Conservation (phyloP, 2,888 invertebrate genomes). For the Parnassius glacialis region DNA sequence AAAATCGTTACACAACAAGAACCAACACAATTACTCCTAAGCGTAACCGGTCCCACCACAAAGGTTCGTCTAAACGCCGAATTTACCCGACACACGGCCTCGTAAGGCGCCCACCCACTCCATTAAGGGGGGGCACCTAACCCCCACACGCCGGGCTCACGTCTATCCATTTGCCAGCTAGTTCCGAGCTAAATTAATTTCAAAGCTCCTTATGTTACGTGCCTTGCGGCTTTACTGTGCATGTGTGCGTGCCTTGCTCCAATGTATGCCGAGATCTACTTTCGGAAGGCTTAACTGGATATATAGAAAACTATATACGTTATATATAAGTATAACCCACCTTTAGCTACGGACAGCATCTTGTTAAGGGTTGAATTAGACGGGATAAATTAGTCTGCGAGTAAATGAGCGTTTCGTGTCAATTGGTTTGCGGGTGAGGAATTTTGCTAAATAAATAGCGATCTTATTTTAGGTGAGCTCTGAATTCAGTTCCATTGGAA, state of each 20-base stretch:
- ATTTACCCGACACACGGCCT: conserved; percentile 63
- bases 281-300: conserved; percentile 75
- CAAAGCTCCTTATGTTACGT: conserved; percentile 82
- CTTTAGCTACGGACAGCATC: conserved; percentile 65
- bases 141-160: conserved; percentile 66
- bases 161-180: conserved; percentile 82
- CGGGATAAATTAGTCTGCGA: conserved; percentile 68
- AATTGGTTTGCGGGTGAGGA: conserved; percentile 32
- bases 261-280: conserved; percentile 57
- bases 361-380: conserved; percentile 75
- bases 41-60: conserved; percentile 69
- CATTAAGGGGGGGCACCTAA: conserved; percentile 38
- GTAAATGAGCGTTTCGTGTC: conserved; percentile 49
- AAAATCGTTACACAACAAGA: conserved; percentile 31
- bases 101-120: conserved; percentile 37
- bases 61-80: conserved; percentile 78
- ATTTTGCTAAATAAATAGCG: conserved; percentile 32
- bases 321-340: conserved; percentile 47
- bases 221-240: conserved; percentile 75
- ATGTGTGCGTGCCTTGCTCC: conserved; percentile 56
- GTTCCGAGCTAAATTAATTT: conserved; percentile 82
- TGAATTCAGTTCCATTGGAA: conserved; percentile 6
- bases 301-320: conserved; percentile 45
- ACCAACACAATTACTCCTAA: conserved; percentile 69
- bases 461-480: conserved; percentile 16